Base-by-base conservation (phyloP, 2,888 invertebrate species). In the Rotaria socialis region DNA sequence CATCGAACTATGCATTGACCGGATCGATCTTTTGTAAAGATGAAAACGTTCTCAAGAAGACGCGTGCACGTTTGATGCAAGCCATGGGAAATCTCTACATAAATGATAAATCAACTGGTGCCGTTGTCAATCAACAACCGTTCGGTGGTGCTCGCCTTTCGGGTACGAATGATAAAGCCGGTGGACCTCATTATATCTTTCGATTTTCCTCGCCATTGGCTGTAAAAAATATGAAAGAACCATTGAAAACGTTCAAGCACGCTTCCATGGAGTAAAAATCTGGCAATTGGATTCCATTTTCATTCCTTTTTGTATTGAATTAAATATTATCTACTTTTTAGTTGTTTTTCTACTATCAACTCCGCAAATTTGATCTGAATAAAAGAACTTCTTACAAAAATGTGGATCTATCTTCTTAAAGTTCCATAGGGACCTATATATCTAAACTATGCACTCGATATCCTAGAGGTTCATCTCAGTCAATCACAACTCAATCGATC, bases 81-180 rank as follows among this genome's bases (percentile, higher is more conserved):
- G 94, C 96, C 0, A 96, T 97, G 43, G 99, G 99, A 74, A 99
- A 99, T 92, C 96, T 99, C 92, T 99, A 99, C 91, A 93, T 99
- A 86, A 99, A 99, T 90, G 98, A 99, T 91, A 98, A 99, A 92
- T 96, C 96, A 0, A 99, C 99, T 0, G 99, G 99, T 1, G 96
- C 98, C 14, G 96, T 99, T 47, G 99, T 99, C 10, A 97, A 96
- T 0, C 99, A 99, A 91, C 99, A 99, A 91, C 99, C 99, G 0
- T 99, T 99, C 90, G 99, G 99, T 84, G 99, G 99, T 56, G 95
- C 96, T 24, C 94, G 97, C 87, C 35, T 90, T 91, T 27, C 90
- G 94, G 95, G 96, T 88, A 99, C 99, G 86, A 99, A 99, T 90
- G 99, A 99, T 92, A 99, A 99, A 92, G 98, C 99, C 5, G 99